Base-by-base conservation (phyloP, 1,140 invertebrate genomes). In the Lutraria rhynchaena region DNA sequence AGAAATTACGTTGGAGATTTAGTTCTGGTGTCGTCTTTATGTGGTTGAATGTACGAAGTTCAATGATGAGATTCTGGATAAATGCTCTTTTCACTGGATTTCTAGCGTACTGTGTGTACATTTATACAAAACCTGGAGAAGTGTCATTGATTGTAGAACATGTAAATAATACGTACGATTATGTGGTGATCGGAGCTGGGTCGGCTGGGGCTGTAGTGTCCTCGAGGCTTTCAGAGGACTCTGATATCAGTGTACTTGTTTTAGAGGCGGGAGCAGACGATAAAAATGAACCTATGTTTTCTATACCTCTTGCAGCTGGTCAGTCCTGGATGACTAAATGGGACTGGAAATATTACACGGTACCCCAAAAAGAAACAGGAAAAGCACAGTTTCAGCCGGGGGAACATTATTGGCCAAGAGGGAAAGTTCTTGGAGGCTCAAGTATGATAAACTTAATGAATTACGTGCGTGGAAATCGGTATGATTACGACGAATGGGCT, bases 161-260 rank as follows among this genome's bases (percentile, higher is more conserved):
- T 2, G n/a, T 76, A 1, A 51, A 58, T 19, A 27, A 31, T 17
- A 55, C 57, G 27, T 80, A 70, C n/a, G 61, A 69, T 29, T 80
- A 70, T 33, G 51, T 70, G 85, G 93, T 97, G 55, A 95, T 99
- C 15, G 98, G 98, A 0, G 96, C 95, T 1, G 98, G 98, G 15
- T 98, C 98, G 0, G 97, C 97, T 87, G 98, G 97, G 0, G 96
- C 96, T 1, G 98, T 99, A 24, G 93, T 99, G 15, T 98, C 98
- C 0, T 98, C 96, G 91, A 94, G 98, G 11, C 91, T 99, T 29
- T 96, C 96, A 0, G 98, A 99, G 86, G 90, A 94, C 83, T 88
- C 88, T 0, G 75, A 95, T 22, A 73, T 96, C 95, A 96, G 94
- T 73, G 95, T 98, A 0, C 92, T 98, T 3, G 91, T 99, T 0